Percentiles rank a stretch among this genome's conserved stretches.
These are phyloP conservation scores for Echinometra lucunter DNA, from an alignment of 53 echinoderm and acorn worm species.

Conservation along the genomic window DNA sequence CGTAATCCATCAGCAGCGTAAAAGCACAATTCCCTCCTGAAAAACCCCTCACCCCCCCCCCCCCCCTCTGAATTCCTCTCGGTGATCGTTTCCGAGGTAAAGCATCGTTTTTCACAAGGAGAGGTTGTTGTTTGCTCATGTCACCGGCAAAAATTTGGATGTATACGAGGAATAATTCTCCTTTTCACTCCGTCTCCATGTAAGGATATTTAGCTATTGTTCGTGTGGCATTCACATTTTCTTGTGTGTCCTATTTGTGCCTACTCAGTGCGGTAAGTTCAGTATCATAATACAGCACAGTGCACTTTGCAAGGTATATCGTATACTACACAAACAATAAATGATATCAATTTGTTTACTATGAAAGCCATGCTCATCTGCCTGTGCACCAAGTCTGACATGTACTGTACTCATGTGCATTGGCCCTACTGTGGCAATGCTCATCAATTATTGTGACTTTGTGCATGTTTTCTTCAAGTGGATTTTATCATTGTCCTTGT, in stretches of 20 bases:
- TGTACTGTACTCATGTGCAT: not conserved
- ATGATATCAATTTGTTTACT: not conserved
- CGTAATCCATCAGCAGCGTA: slow-evolving; percentile 13
- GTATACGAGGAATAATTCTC: slow-evolving; percentile 42
- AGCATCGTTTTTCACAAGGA: not conserved
- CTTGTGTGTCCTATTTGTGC: not conserved
- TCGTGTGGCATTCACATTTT: not conserved
- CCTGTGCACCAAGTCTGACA: not conserved
- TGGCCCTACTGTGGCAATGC: not conserved
- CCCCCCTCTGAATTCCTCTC: not conserved
- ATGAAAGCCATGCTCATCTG: not conserved
- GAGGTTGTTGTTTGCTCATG: slow-evolving; percentile 15
- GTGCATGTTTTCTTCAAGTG: not conserved
- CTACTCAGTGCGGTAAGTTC: not conserved
- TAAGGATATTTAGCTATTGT: not conserved
- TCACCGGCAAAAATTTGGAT: slow-evolving; percentile 5
- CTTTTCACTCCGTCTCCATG: not conserved
- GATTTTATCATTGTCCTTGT: too few relatives aligned
- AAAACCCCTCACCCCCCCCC: not conserved
- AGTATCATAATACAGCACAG: not conserved
- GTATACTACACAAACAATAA: not conserved
- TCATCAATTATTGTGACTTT: not conserved
- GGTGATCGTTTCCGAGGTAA: not conserved
- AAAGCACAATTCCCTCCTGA: not conserved
- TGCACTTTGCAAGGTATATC: not conserved